These are phyloP conservation scores for Eulimnadia texana DNA, from an alignment of 1,140 invertebrate species.

Conservation along the genomic window DNA sequence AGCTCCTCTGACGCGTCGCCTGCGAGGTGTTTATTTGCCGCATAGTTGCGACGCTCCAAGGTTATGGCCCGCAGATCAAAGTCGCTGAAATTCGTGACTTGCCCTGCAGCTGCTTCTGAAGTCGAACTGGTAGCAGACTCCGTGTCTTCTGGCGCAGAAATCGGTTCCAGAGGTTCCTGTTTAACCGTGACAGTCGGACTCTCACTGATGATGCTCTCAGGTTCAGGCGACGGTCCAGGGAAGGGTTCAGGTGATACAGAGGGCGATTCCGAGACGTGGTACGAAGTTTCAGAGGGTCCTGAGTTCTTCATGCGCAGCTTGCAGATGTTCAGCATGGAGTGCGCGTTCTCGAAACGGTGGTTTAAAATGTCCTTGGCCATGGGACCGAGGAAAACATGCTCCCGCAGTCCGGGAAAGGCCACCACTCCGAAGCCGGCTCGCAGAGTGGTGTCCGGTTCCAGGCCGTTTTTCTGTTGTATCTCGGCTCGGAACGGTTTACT, in stretches of 20 bases:
- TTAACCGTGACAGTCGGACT: too few species aligned
- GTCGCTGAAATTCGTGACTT: background rate
- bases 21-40: too few species aligned
- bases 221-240: too few species aligned
- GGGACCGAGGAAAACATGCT: constrained; percentile 8
- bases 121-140: background rate
- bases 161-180: too few species aligned
- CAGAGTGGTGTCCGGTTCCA: background rate
- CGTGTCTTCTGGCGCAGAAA: too few species aligned
- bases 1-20: too few species aligned
- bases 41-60: background rate
- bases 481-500: background rate
- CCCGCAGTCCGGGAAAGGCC: background rate
- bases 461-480: background rate
- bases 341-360: background rate
- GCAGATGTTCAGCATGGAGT: background rate
- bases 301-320: background rate
- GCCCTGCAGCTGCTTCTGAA: background rate
- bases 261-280: too few species aligned
- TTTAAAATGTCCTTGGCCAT: background rate
- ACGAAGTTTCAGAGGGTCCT: too few species aligned
- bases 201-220: too few species aligned
- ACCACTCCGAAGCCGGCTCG: background rate
- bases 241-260: too few species aligned
- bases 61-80: background rate